Base-by-base conservation (phyloP, 2,113 vertebrate genomes). In the Nettapus auritus region DNA sequence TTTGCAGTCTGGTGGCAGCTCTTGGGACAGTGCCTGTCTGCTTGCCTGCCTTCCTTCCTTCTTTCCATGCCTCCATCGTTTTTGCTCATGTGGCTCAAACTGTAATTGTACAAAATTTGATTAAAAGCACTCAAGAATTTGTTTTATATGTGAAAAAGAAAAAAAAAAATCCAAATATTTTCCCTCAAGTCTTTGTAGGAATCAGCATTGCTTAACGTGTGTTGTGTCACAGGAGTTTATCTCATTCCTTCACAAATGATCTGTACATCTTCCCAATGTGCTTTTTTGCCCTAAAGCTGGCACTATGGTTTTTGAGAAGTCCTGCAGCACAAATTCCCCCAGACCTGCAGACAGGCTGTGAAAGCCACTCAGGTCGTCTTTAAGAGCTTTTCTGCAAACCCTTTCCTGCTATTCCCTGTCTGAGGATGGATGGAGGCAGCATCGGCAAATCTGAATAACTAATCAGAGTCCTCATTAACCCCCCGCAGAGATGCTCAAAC, bases 401-500 rank as follows among this genome's bases (percentile, higher is more conserved):
- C 50, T 88, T 85, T 71, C 82, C 70, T 13, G 34, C 77, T 90
- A 34, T 88, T 95, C 93, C 93, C 90, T 86, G 77, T 78, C 67
- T 13, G 11, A 97, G 97, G 96, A 97, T 94, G 96, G 97, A 97
- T 97, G 77, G 94, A 98, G 96, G 97, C 98, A 93, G 89, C 93
- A 52, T 81, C 29, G 64, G 97, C 96, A 97, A 98, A 98, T 98
- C 97, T 97, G 98, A 98, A 98, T 98, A 98, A 98, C 98, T 99
- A 99, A 99, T 99, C 99, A 98, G 98, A 98, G 97, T 98, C 98
- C 99, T 99, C 98, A 99, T 99, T 99, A 99, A 98, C 99, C 98
- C 98, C 98, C 98, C 79, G 66, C 98, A n/a, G 97, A 97, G 98
- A 98, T 98, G 97, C 98, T 98, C 98, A 98, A 98, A 98, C 98